Evolutionary conservation across 2,113 vertebrate genomes (phyloP), one percentile per base, ranked within the genome.

Genomic region (Onychostoma macrolepis): DNA sequence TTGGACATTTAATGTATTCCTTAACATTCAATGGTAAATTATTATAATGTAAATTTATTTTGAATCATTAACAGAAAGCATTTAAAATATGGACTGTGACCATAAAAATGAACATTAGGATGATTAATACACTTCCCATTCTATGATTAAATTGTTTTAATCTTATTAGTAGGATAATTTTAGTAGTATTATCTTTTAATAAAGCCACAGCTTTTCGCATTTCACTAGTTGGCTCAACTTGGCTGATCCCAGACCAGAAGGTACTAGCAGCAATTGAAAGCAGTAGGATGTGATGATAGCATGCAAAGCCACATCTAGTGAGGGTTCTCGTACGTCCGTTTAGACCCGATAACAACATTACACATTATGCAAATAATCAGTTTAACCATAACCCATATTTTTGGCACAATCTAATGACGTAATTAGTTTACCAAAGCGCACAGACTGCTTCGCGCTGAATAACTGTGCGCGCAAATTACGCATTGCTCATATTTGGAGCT

Each of bases 401-500:
- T 30, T 67, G 28, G 5, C 28, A 17, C 28, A 30, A 13, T 28
- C 28, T 7, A 67, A 28, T 65, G 41, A 45, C 53, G 38, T 43
- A 17, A 28, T 19, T 19, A 38, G 17, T 17, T 21, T n/a, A 12
- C 4, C 4, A 19, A 53, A 33, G 11, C 21, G 0, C 4, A 2
- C 4, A n/a, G 6, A 30, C 15, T n/a, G 61, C n/a, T 67, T 30
- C 61, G 9, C 8, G 61, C 30, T 50, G 63, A 24, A 6, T 72
- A 78, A 36, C 11, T 26, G 26, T 82, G 43, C 19, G 87, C 61
- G 81, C 82, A 78, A 87, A 76, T 76, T 80, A 78, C 28, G 56
- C 86, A 84, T 85, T 96, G 96, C 89, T 96, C 96, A 95, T 97
- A 97, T 94, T 96, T 95, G 96, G 96, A 94, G 87, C 92, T 93